Conservation (phyloP, 2,113 vertebrate species). For the Centropristis striata region DNA sequence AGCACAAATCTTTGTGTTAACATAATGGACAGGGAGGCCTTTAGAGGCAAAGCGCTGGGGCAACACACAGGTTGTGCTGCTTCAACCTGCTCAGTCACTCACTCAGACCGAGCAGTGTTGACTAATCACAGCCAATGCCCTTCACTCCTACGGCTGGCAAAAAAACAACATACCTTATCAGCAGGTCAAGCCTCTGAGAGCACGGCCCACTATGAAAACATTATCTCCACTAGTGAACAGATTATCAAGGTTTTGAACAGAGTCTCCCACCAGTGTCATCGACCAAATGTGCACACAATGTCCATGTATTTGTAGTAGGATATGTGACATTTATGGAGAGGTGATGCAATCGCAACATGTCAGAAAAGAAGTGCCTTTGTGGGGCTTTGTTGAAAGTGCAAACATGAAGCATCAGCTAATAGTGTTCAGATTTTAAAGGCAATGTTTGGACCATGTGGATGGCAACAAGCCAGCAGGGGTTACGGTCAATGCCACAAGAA, state of each 20-base stretch:
- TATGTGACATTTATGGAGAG: constrained; percentile 25
- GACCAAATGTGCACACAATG: constrained; percentile 4
- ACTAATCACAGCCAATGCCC: constrained; percentile 52
- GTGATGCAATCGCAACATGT: constrained; percentile 8
- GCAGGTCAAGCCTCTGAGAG: constrained; percentile 49
- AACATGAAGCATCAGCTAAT: background rate
- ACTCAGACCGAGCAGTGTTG: constrained; percentile 46
- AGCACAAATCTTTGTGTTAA: constrained; percentile 77
- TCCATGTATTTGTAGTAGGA: background rate
- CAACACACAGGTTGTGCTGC: constrained; percentile 64
- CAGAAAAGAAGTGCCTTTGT: background rate
- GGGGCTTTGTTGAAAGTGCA: constrained; percentile 6
- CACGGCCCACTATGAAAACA: constrained; percentile 52
- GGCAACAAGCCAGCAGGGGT: constrained; percentile 30
- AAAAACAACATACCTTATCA: constrained; percentile 53
- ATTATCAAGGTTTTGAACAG: constrained; percentile 22
- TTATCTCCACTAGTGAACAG: constrained; percentile 31
- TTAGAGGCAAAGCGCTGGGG: constrained; percentile 51
- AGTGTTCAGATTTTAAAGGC: constrained; percentile 10
- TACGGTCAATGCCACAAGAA: constrained; percentile 55
- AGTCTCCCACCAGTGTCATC: constrained; percentile 31
- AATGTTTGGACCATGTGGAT: constrained; percentile 17
- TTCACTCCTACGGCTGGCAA: constrained; percentile 36
- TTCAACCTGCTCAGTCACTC: constrained; percentile 58
- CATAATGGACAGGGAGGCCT: constrained; percentile 67